Base-by-base conservation (phyloP, 2,797 vertebrate species). In the Serranus cabrilla region DNA sequence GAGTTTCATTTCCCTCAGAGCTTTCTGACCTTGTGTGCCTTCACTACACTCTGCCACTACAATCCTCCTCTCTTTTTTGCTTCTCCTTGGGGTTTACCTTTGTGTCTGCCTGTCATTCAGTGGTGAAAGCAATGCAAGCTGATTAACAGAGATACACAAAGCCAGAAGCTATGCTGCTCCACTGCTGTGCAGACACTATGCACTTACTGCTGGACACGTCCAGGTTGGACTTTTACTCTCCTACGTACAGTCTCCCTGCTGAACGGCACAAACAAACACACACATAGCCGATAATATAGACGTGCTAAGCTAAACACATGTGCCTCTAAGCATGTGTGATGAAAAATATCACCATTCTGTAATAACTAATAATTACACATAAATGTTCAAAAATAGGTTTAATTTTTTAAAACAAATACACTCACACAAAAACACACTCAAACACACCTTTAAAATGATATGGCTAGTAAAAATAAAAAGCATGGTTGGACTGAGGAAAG, bases 31-130 rank as follows among this genome's bases (percentile, higher is more conserved):
- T 95, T 95, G 91, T 86, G 74, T 91, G 89, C 86, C 87, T 91
- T 71, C 85, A 88, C 90, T 89, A 86, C 86, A 60, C 88, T 89
- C 67, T 89, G 80, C 90, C 90, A 92, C 89, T 74, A 74, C 82
- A 88, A 40, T 81, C 80, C 85, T 86, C 72, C 71, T 87, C 79
- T 91, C 78, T 83, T 82, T n/a, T 55, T 85, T 78, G 75, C 76
- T 74, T 87, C 81, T 91, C 80, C 82, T 89, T 92, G 78, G 90
- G 91, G 92, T 93, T 94, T 84, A 93, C 90, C 95, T 96, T 96
- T 97, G 96, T 97, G 95, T 96, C 93, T 94, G 93, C 93, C 94
- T 96, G 95, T 96, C 96, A 96, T 93, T 96, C 94, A 93, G 89
- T 81, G 81, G 90, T 89, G 87, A 94, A 90, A 91, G 93, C 86